phyloP scores from a whole-genome alignment of 2,888 invertebrate genomes.

The Eustalomyia histrio region DNA sequence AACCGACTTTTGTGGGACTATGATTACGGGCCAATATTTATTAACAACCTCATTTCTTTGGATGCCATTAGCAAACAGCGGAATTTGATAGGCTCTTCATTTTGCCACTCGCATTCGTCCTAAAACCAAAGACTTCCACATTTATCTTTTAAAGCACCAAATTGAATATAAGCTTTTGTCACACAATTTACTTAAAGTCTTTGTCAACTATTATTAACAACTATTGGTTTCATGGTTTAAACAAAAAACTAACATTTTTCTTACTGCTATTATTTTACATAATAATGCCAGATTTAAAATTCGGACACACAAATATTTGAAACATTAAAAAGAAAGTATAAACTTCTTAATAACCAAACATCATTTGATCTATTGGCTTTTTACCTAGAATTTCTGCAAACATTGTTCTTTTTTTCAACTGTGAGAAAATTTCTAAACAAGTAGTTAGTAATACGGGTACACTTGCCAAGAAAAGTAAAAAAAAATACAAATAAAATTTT shows the following conservation, averaged over 20 bases:
- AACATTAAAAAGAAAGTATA: slow-evolving; percentile 3
- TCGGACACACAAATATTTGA: slow-evolving; percentile 7
- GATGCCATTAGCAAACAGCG: too few species aligned
- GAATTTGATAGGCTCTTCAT: too few species aligned
- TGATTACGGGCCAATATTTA: too few species aligned
- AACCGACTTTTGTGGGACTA: too few species aligned
- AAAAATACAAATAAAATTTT: slow-evolving; percentile 42
- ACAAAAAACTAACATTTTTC: neutral
- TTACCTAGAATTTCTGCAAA: slow-evolving; percentile 50
- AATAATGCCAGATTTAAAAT: slow-evolving; percentile 6
- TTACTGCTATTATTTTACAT: neutral
- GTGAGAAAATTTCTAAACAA: slow-evolving; percentile 54
- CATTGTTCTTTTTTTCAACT: slow-evolving; percentile 39
- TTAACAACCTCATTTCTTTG: too few species aligned
- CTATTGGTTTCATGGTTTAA: too few species aligned
- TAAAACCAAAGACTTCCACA: too few species aligned
- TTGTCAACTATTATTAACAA: too few species aligned
- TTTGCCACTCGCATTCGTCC: too few species aligned
- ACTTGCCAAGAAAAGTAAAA: slow-evolving; percentile 25
- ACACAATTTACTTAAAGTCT: too few species aligned
- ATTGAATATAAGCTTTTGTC: too few species aligned
- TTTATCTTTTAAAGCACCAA: too few species aligned
- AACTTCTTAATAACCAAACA: slow-evolving; percentile 32
- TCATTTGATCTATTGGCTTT: slow-evolving; percentile 64
- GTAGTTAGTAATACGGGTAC: slow-evolving; percentile 15